Base-by-base conservation (phyloP, 2,888 invertebrate species). In the Cremastinae sp. region DNA sequence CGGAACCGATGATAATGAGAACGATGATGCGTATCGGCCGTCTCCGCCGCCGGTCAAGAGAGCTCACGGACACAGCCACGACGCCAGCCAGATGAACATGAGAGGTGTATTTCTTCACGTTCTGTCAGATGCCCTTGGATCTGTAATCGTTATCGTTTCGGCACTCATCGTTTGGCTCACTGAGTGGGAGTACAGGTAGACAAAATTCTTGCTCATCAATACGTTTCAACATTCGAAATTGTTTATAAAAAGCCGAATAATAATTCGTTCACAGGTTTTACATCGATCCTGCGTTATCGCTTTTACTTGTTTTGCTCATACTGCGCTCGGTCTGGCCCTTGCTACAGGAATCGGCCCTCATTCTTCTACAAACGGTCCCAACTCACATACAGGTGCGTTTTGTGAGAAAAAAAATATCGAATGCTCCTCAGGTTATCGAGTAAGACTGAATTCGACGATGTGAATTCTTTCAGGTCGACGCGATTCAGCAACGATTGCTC, bases 51-150 rank as follows among this genome's bases (percentile, higher is more conserved):
- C 85, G 8, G 81, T 83, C 20, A 80, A 82, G 54, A 88, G 90
- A 53, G 90, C 90, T 72, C 92, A 93, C 81, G 91, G 91, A 2
- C 92, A 92, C 82, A 90, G 91, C 68, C 91, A 91, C 81, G 92
- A 94, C 86, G 93, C 95, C 0, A 94, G 94, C 1, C 96, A 98
- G 88, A 95, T 99, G 95, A 99, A 99, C 89, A 99, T 99, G 98
- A 94, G 97, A 66, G 99, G 98, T n/a, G 99, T 99, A n/a, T 99
- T 99, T 90, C 92, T 99, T 66, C 99, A 99, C 89, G 96, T 99
- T 2, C 90, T 99, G 41, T 98, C 98, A 56, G 99, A 99, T 91
- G 99, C 99, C 16, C 91, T 99, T 56, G 99, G 99, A 64, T 97
- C 97, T 0, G 93, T 97, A 0, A 96, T 98, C 82, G 98, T 98